These are phyloP conservation scores for Antheraea mylitta DNA, from an alignment of 1,140 invertebrate species.

Conservation along the genomic window DNA sequence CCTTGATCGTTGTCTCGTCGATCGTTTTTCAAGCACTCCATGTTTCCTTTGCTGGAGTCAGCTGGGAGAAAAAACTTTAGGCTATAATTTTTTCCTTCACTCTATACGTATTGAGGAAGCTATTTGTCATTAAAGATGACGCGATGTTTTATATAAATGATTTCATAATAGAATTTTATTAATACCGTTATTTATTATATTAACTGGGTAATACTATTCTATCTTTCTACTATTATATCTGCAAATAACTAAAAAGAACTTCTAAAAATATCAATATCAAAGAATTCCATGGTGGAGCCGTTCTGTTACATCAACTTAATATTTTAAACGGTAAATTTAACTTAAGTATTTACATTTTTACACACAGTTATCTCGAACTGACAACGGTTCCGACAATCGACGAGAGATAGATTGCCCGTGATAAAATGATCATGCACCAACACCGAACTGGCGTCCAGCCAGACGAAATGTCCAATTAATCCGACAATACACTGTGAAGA, in stretches of 20 bases:
- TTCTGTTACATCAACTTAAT: no score
- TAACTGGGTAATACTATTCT: no score
- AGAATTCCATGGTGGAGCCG: no score
- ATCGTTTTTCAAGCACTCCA: constrained; percentile 27
- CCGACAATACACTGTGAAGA: constrained; percentile 15
- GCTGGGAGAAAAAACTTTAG: constrained; percentile 1
- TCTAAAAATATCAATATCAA: no score
- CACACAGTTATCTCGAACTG: constrained; percentile 4
- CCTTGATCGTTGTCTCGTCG: constrained; percentile 29
- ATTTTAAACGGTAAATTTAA: neutral
- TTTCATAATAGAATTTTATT: neutral
- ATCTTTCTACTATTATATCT: no score
- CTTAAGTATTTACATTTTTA: constrained; percentile 5
- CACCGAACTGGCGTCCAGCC: constrained; percentile 33
- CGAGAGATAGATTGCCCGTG: constrained; percentile 26
- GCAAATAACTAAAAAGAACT: no score
- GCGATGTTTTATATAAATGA: neutral
- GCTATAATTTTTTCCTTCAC: neutral
- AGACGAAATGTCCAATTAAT: constrained; percentile 29
- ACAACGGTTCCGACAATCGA: constrained; percentile 11
- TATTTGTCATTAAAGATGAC: neutral
- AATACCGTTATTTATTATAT: neutral
- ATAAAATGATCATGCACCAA: constrained; percentile 42
- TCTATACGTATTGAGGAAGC: neutral
- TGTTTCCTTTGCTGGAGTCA: constrained; percentile 18